A percentile compares a stretch with the other conserved stretches of the same genome.
Conservation (phyloP, 2,888 invertebrate genomes). For the Xanthorhoe designata region DNA sequence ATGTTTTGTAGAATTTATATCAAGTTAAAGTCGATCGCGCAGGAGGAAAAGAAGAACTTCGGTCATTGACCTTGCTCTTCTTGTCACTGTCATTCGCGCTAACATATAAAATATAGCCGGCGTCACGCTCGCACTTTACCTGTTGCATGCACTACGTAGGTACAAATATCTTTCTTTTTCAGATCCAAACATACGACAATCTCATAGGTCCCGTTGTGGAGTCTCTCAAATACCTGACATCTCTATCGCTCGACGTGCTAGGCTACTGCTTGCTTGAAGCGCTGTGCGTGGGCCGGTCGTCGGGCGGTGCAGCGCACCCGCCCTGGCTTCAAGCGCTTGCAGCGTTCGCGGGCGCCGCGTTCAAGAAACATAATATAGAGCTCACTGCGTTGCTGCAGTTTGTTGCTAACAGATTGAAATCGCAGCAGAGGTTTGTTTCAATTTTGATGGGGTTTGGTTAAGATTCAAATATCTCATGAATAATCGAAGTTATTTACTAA, state of each 20-base stretch:
- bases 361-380: slow-evolving; percentile 98
- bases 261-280: slow-evolving; percentile 98
- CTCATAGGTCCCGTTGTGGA: slow-evolving; percentile 98
- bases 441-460: neutral
- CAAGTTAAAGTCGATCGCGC: too few species aligned
- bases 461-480: neutral
- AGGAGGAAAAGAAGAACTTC: too few species aligned
- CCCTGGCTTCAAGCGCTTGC: slow-evolving; percentile 97
- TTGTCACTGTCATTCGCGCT: too few species aligned
- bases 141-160: neutral
- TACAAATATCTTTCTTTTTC: slow-evolving; percentile 49
- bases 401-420: slow-evolving; percentile 98
- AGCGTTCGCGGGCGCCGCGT: slow-evolving; percentile 97
- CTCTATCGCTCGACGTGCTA: slow-evolving; percentile 97
- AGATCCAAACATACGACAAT: slow-evolving; percentile 97
- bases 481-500: neutral
- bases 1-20: too few species aligned
- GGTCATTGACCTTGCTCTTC: too few species aligned
- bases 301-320: slow-evolving; percentile 93
- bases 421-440: slow-evolving; percentile 92
- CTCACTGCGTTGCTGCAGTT: slow-evolving; percentile 97
- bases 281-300: slow-evolving; percentile 82
- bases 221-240: slow-evolving; percentile 97
- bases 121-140: neutral
- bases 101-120: too few species aligned